Evolutionary conservation across 53 echinoderm and acorn worm genomes (phyloP).

Genomic region (Mesocentrotus franciscanus): DNA sequence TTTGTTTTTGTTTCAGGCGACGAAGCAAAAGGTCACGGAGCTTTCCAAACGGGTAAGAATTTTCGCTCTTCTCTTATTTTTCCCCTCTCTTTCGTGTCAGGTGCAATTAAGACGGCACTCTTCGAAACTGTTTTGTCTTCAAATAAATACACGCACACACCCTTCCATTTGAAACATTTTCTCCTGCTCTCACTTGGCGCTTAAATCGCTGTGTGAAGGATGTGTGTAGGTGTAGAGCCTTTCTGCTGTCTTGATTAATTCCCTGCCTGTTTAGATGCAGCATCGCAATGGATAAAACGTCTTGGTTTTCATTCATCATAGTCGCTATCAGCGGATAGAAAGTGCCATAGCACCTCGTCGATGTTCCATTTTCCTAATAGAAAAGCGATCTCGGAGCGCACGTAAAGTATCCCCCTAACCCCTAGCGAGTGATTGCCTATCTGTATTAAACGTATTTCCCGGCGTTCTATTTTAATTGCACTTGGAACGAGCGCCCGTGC

Average conservation of each 20-base stretch:
- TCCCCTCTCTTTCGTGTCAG: constrained; percentile 1
- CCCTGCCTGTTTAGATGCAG: constrained; percentile 49
- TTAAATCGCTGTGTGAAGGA: neutral
- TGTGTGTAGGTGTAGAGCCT: neutral
- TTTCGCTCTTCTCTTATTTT: neutral
- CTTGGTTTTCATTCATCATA: constrained; percentile 69
- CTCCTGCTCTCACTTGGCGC: neutral
- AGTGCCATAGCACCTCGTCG: constrained; percentile 67
- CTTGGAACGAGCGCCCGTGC: constrained; percentile 36
- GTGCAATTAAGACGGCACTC: constrained; percentile 23
- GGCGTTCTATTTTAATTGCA: constrained; percentile 59
- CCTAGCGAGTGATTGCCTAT: constrained; percentile 64
- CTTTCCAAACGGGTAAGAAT: constrained; percentile 77
- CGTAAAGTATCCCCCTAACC: constrained; percentile 24
- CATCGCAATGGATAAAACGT: constrained; percentile 62
- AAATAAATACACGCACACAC: constrained; percentile 3
- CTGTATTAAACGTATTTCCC: constrained; percentile 61
- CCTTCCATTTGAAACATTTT: constrained; percentile 24
- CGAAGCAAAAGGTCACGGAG: constrained; percentile 74
- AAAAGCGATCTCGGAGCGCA: constrained; percentile 68
- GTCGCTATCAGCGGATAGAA: constrained; percentile 49
- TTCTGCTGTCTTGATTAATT: constrained; percentile 46
- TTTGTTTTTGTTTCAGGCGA: constrained; percentile 62
- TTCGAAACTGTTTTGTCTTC: constrained; percentile 32
- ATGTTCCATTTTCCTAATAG: constrained; percentile 83